A percentile compares a stretch with the other conserved stretches of the same genome.
Conservation (phyloP, 2,113 vertebrate genomes). For the Solea senegalensis region DNA sequence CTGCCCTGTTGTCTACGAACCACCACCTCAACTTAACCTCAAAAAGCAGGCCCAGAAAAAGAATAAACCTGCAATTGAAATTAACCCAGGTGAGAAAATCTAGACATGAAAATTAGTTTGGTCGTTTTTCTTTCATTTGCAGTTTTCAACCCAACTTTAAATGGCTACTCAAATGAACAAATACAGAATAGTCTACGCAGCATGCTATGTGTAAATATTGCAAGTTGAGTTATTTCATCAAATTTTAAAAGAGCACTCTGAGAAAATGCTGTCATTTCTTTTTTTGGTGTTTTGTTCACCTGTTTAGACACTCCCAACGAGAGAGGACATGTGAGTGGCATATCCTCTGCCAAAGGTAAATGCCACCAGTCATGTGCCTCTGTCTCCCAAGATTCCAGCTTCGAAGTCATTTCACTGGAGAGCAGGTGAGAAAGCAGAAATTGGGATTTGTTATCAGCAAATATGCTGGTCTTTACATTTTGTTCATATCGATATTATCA, state of each 20-base stretch:
- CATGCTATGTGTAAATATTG: too few species aligned
- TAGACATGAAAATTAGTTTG: not conserved
- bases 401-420: slow-evolving; percentile 79
- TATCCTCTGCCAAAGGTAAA: slow-evolving; percentile 1
- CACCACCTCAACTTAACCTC: not conserved
- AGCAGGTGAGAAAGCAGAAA: slow-evolving; percentile 66
- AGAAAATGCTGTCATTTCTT: not conserved
- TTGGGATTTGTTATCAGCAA: not conserved
- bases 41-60: slow-evolving; percentile 23
- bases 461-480: not conserved
- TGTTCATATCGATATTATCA: not conserved
- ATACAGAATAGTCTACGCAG: not conserved
- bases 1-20: slow-evolving; percentile 7
- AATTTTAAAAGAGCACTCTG: too few species aligned
- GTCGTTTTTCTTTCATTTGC: not conserved
- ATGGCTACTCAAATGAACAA: not conserved
- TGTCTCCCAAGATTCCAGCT: slow-evolving; percentile 63
- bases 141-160: not conserved
- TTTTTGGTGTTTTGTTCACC: not conserved
- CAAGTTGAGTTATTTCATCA: too few species aligned
- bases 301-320: slow-evolving; percentile 50
- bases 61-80: not conserved
- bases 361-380: slow-evolving; percentile 31
- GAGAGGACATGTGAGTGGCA: slow-evolving; percentile 39
- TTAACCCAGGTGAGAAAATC: slow-evolving; percentile 33